A percentile compares a stretch with the other conserved stretches of the same genome.
Evolutionary conservation across 92 coral and sea anemone genomes (phyloP).

Genomic region (Scolanthus callimorphus): DNA sequence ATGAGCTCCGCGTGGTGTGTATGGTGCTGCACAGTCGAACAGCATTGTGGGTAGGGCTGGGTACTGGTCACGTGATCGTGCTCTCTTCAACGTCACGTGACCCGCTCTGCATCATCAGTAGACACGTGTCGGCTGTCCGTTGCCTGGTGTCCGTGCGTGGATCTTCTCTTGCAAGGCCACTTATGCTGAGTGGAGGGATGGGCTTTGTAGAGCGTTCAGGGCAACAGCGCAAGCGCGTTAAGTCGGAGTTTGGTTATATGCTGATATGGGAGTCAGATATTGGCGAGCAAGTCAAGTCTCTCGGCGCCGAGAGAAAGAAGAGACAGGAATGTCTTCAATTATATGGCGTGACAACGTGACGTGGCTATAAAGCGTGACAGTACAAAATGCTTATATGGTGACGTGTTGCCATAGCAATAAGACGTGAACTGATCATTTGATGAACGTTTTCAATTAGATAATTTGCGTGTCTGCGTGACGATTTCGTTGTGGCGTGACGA

Average conservation of each 20-base stretch:
- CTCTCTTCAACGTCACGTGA: conserved; percentile 65
- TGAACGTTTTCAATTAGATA: no score
- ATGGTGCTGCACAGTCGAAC: conserved; percentile 57
- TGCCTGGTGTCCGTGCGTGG: conserved; percentile 73
- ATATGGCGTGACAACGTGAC: no score
- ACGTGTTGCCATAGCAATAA: no score
- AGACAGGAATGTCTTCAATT: conserved; percentile 42
- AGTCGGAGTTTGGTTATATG: conserved; percentile 75
- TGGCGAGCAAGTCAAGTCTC: conserved; percentile 60
- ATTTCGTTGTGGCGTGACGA: no score
- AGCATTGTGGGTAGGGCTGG: conserved; percentile 90
- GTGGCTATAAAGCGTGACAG: no score
- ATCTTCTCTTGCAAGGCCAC: conserved; percentile 48
- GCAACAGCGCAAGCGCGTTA: conserved; percentile 34
- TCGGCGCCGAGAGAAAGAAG: conserved; percentile 59
- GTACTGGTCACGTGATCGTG: conserved; percentile 85
- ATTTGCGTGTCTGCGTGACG: no score
- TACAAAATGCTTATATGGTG: no score
- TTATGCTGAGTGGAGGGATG: conserved; percentile 90
- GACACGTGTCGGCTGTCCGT: conserved; percentile 92
- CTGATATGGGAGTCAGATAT: conserved; percentile 94
- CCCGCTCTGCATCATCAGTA: conserved; percentile 64
- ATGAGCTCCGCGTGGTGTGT: conserved; percentile 79
- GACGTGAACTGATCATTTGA: no score
- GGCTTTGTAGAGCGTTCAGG: conserved; percentile 83